Evolutionary conservation across 2,888 invertebrate species (phyloP), one percentile per base, ranked within the genome.

Genomic region (Oligia strigilis): DNA sequence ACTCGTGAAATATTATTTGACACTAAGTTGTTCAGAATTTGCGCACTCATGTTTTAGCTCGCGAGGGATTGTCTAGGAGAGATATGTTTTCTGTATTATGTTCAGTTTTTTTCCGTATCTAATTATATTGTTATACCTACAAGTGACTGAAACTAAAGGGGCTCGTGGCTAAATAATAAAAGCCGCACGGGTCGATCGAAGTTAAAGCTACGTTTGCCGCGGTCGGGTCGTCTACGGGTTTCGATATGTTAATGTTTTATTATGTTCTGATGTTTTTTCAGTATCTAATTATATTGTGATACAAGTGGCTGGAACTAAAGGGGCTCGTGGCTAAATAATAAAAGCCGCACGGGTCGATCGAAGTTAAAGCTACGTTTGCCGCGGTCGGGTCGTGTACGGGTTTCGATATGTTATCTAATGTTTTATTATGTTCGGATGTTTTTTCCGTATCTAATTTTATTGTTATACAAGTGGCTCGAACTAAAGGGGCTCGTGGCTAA

Each of bases 1-100:
- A 43, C 23, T 75, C 72, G 80, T 85, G 67, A 69, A 60, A 40
- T 75, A 8, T 58, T 64, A 55, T 75, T 85, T 81, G 60, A 65
- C 81, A 70, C 29, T 55, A 23, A 40, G 2, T 23, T 72, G 65
- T 40, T 46, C 49, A 62, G 6, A 71, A 77, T 71, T 83, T 2
- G 70, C 75, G 67, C 29, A 72, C 13, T 52, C 2, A 43, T 69
- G 55, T 60, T 55, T 62, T 23, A 62, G 23, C 29, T 73, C 36
- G 14, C 17, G 17, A 19, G 43, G 13, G 11, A 58, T 70, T 70
- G 58, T 65, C 70, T 69, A 52, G 69, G 43, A 49, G 17, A 52
- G 14, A 14, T 52, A 19, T 55, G 3, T 75, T 66, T 62, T 55
- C n/a, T n/a, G n/a, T 75, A 62, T 82, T 55, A 19, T 60, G n/a